Base-by-base conservation (phyloP, 2,888 invertebrate genomes). In the Volucella inanis region DNA sequence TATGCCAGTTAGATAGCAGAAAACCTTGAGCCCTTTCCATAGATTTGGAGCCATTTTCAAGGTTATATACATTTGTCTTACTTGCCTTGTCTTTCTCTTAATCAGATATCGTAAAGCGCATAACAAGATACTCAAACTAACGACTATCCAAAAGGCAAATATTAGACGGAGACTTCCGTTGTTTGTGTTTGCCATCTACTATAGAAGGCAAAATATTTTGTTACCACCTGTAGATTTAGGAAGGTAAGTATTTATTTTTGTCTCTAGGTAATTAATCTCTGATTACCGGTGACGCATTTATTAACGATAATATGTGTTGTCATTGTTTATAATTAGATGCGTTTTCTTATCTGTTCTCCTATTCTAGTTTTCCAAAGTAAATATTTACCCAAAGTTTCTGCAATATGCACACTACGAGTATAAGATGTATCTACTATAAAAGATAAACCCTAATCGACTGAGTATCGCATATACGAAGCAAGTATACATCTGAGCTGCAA, bases 361-460 rank as follows among this genome's bases (percentile, higher is more conserved):
- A 76, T 80, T 84, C 84, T 62, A 80, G 59, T 84, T 84, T 83
- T 62, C 52, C 38, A 71, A 65, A 49, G 41, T 12, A 84, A 84
- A 84, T 84, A 84, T 84, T 84, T 84, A 8, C 61, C n/a, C 43
- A 10, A 71, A 67, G n/a, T 12, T 52, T n/a, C 49, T 41, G 54
- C 41, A 39, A 49, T 70, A 31, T 31, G 31, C 6, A 31, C 31
- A 6, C 68, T 39, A n/a, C n/a, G n/a, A n/a, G n/a, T n/a, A 54
- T 22, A 11, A 70, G 54, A 54, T 45, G 38, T 31, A 43, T 54
- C 55, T 61, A 12, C 65, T 84, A 84, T 84, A 84, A 75, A 84
- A 84, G 80, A 38, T 54, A 41, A 41, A 38, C 8, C 15, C 68
- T 64, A 31, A 10, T 9, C 15, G 70, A 14, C 49, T 38, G 3